These are phyloP conservation scores for Tholera decimalis DNA, from an alignment of 2,888 invertebrate genomes.

Conservation along the genomic window DNA sequence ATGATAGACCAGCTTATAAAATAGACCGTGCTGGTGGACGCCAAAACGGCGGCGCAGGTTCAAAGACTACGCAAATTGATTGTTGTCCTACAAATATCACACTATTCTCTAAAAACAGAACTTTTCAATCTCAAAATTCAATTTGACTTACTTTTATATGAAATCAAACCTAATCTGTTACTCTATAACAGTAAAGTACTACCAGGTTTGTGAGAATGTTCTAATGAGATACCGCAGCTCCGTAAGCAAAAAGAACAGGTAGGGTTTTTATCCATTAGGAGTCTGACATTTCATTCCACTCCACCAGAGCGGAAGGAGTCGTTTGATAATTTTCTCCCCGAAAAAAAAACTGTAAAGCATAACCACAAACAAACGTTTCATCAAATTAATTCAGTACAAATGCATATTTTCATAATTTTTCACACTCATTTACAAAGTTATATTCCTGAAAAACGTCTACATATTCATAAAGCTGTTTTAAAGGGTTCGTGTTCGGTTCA, in stretches of 20 bases:
- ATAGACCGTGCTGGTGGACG: no score
- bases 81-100: not conserved
- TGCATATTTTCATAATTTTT: conserved; percentile 55
- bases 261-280: no score
- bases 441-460: conserved; percentile 40
- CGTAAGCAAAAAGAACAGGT: no score
- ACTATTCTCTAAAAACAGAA: not conserved
- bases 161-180: not conserved
- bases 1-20: not conserved
- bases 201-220: no score
- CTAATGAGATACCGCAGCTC: no score
- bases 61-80: not conserved
- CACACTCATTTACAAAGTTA: conserved; percentile 42
- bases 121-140: conserved; percentile 2
- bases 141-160: not conserved
- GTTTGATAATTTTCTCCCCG: no score
- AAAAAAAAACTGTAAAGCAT: not conserved
- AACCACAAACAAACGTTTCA: conserved; percentile 19
- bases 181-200: not conserved
- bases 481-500: conserved; percentile 30
- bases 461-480: conserved; percentile 56
- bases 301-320: no score
- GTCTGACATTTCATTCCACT: no score
- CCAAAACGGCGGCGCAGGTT: not conserved
- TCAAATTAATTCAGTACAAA: conserved; percentile 53